Evolutionary conservation across 2,113 vertebrate species (phyloP).

Genomic region (Cinclus cinclus): DNA sequence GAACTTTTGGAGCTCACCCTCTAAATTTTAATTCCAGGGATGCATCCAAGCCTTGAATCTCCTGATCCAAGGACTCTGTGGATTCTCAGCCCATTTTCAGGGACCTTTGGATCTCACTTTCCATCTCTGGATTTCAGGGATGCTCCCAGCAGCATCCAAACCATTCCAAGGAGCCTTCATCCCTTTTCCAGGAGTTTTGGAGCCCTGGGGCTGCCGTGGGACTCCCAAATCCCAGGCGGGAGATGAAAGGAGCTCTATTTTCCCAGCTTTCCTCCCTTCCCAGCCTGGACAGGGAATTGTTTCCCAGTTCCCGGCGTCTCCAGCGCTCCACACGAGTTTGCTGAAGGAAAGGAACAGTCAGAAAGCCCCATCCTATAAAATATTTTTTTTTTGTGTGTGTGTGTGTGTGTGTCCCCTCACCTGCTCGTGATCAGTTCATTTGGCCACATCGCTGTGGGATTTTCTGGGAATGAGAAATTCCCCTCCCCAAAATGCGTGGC

Average conservation of each 20-base stretch:
- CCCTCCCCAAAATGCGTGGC: not conserved
- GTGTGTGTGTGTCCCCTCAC: not conserved
- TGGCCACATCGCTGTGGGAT: not conserved
- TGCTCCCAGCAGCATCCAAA: no score
- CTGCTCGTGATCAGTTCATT: conserved; percentile 29
- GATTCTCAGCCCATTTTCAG: not conserved
- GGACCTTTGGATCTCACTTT: accelerated
- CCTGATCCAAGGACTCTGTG: no score
- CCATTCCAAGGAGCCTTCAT: no score
- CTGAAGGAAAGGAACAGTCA: not conserved
- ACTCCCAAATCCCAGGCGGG: not conserved
- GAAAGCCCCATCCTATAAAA: not conserved
- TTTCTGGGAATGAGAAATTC: not conserved
- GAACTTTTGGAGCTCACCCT: no score
- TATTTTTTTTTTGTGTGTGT: not conserved
- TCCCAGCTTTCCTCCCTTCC: conserved; percentile 3
- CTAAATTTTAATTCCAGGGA: no score
- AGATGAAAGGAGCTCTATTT: not conserved
- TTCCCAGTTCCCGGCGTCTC: not conserved
- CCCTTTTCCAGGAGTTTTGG: no score
- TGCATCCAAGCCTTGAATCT: no score
- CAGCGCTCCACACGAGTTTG: not conserved
- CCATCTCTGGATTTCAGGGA: accelerated
- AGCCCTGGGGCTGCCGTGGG: no score
- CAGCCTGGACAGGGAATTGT: not conserved